phyloP scores from a whole-genome alignment of 2,888 invertebrate species.

The Parelbella ahira region DNA sequence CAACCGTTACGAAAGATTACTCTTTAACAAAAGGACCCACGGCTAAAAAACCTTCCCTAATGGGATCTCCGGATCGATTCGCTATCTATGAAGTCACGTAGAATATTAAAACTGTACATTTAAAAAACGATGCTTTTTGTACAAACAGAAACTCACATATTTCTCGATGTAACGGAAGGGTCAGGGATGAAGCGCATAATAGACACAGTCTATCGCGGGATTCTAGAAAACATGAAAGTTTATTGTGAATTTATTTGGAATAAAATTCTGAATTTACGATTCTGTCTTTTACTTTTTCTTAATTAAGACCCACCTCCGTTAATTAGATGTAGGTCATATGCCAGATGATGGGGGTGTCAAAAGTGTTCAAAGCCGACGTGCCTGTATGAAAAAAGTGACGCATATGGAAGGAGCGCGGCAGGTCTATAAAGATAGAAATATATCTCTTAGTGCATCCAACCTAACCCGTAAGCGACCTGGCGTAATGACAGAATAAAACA shows the following conservation, averaged over 20 bases:
- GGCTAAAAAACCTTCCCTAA: constrained; percentile 53
- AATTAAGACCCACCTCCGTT: too few species aligned
- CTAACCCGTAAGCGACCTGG: too few species aligned
- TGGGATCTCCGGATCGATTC: constrained; percentile 55
- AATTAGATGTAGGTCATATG: too few species aligned
- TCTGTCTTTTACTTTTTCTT: too few species aligned
- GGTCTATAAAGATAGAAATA: too few species aligned
- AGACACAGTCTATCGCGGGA: constrained; percentile 5
- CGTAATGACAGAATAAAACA: too few species aligned
- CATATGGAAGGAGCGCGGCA: too few species aligned
- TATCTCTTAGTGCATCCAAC: too few species aligned
- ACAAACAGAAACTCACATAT: constrained; percentile 16
- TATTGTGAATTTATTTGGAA: constrained; percentile 7
- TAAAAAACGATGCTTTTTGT: constrained; percentile 18
- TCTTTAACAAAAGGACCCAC: constrained; percentile 55
- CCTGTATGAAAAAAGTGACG: too few species aligned
- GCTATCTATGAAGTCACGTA: constrained; percentile 65
- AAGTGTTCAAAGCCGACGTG: too few species aligned
- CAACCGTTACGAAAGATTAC: constrained; percentile 66
- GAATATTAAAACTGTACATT: constrained; percentile 53
- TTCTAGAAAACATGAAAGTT: neutral
- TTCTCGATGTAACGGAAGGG: constrained; percentile 9
- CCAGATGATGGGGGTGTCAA: too few species aligned
- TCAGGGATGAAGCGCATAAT: constrained; percentile 11
- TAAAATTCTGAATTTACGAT: constrained; percentile 11